These are phyloP conservation scores for Drosophila bipectinata DNA, from an alignment of 1,140 invertebrate genomes.

Conservation along the genomic window DNA sequence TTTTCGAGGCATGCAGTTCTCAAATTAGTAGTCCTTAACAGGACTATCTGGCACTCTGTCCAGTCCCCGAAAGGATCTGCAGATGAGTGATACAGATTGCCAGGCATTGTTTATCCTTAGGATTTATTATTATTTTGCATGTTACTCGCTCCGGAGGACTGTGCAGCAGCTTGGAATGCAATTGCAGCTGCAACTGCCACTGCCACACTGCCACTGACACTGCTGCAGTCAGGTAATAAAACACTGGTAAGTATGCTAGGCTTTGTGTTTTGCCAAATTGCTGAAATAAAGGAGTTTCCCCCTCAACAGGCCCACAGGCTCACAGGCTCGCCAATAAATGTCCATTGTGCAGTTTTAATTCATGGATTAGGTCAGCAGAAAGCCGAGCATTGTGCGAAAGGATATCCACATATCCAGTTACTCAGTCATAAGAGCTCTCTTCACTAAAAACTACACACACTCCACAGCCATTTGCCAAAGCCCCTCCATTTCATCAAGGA, in stretches of 20 bases:
- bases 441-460: too few species aligned
- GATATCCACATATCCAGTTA: too few species aligned
- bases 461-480: background rate
- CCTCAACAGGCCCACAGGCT: background rate
- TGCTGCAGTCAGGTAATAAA: slow-evolving; percentile 47
- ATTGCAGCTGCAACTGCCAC: slow-evolving; percentile 10
- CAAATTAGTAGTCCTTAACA: background rate
- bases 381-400: background rate
- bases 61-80: background rate
- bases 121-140: slow-evolving; percentile 66
- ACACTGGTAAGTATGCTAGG: slow-evolving; percentile 12
- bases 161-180: background rate
- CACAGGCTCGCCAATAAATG: slow-evolving; percentile 38
- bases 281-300: slow-evolving; percentile 8
- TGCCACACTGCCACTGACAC: background rate
- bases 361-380: slow-evolving; percentile 31
- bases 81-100: slow-evolving; percentile 7
- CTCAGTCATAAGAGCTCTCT: too few species aligned
- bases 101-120: slow-evolving; percentile 45
- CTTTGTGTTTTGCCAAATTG: slow-evolving; percentile 30
- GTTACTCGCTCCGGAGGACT: slow-evolving; percentile 23
- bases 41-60: too few species aligned
- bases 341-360: slow-evolving; percentile 43
- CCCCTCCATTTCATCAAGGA: background rate
- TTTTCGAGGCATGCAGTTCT: too few species aligned